phyloP scores from a whole-genome alignment of 2,888 invertebrate genomes.

The Pandemis cinnamomeana region DNA sequence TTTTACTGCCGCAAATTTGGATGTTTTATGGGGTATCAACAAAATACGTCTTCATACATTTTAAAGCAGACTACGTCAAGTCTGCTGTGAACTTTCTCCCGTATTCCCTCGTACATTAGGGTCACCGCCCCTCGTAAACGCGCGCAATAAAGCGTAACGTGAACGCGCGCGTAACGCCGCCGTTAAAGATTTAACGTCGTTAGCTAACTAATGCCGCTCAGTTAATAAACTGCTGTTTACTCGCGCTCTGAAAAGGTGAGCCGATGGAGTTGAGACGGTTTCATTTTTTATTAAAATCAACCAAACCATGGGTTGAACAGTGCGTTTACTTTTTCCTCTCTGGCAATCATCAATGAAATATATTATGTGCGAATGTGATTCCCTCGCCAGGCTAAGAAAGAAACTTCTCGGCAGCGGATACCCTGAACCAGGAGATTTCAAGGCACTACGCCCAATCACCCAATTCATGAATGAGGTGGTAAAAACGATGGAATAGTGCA shows the following conservation, averaged over 20 bases:
- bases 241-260: neutral
- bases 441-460: too few species aligned
- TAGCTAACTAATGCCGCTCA: conserved; percentile 22
- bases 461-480: too few species aligned
- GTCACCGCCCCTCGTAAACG: conserved; percentile 38
- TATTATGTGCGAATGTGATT: too few species aligned
- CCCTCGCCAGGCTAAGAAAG: too few species aligned
- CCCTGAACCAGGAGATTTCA: too few species aligned
- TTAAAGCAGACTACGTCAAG: neutral
- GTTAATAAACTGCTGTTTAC: conserved; percentile 28
- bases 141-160: conserved; percentile 34
- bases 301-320: too few species aligned
- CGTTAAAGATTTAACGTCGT: conserved; percentile 40
- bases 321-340: too few species aligned
- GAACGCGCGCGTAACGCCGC: conserved; percentile 21
- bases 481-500: too few species aligned
- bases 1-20: neutral
- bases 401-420: too few species aligned
- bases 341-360: too few species aligned
- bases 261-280: too few species aligned
- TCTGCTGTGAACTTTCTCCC: conserved; percentile 7
- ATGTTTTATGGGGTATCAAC: neutral
- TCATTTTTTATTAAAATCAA: too few species aligned
- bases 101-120: conserved; percentile 24
- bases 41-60: neutral